Percentiles rank a stretch among this genome's conserved stretches.
Evolutionary conservation across 92 coral and sea anemone genomes (phyloP).

Genomic region (Epizoanthus stellaris): DNA sequence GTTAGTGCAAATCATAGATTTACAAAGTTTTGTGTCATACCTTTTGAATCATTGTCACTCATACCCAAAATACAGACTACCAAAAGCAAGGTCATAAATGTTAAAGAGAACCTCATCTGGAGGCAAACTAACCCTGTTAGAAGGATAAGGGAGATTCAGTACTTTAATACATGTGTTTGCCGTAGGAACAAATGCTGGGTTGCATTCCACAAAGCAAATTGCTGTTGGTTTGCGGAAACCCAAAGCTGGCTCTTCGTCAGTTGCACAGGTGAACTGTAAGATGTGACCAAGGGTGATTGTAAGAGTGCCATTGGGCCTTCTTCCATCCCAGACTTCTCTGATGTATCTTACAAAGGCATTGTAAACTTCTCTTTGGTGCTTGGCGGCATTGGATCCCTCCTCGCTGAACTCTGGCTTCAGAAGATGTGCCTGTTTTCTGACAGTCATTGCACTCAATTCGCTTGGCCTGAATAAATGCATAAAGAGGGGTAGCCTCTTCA

Average conservation of each 20-base stretch:
- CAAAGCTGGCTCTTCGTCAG: slow-evolving; percentile 65
- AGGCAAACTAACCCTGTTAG: not conserved
- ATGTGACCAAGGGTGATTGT: slow-evolving; percentile 53
- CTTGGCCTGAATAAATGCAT: slow-evolving; percentile 51
- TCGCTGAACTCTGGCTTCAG: slow-evolving; percentile 45
- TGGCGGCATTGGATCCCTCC: slow-evolving; percentile 50
- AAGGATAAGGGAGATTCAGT: slow-evolving; percentile 3
- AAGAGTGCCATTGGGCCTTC: slow-evolving; percentile 39
- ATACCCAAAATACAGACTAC: not conserved
- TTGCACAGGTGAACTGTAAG: slow-evolving; percentile 52
- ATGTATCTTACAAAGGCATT: slow-evolving; percentile 40
- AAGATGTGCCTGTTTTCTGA: slow-evolving; percentile 37
- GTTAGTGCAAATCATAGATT: too few species aligned
- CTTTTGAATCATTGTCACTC: not conserved
- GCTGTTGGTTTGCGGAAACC: slow-evolving; percentile 47
- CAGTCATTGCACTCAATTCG: slow-evolving; percentile 29
- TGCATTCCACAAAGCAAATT: slow-evolving; percentile 37
- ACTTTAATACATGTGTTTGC: slow-evolving; percentile 12
- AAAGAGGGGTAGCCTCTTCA: slow-evolving; percentile 50
- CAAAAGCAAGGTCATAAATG: slow-evolving; percentile 3
- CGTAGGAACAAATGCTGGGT: not conserved
- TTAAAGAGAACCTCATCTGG: not conserved
- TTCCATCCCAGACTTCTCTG: slow-evolving; percentile 49
- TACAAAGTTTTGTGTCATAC: too few species aligned
- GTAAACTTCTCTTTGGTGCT: slow-evolving; percentile 34